Evolutionary conservation across 2,113 vertebrate species (phyloP).

Genomic region (Limnothrissa miodon): DNA sequence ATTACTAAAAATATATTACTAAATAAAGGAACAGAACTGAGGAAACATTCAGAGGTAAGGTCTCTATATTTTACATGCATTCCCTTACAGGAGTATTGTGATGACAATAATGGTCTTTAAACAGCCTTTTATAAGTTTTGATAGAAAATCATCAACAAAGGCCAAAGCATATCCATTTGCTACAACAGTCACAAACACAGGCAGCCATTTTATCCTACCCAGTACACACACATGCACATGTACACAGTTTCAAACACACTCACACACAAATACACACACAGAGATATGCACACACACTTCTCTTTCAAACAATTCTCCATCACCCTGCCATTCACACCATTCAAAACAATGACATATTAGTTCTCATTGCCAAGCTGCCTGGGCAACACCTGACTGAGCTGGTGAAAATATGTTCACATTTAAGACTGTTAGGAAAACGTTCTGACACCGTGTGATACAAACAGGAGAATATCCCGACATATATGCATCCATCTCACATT

Average conservation of each 20-base stretch:
- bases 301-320: not conserved
- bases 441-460: not conserved
- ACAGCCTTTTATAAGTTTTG: not conserved
- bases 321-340: not conserved
- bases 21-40: not conserved
- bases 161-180: not conserved
- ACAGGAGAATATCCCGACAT: not conserved
- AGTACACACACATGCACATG: not conserved
- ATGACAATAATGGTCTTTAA: slow-evolving; percentile 1
- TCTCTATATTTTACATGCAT: not conserved
- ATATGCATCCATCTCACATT: not conserved
- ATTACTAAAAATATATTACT: not conserved
- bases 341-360: slow-evolving; percentile 5
- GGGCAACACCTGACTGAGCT: not conserved
- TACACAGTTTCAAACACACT: not conserved
- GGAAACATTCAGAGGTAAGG: not conserved
- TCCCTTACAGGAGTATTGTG: not conserved
- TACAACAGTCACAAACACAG: not conserved
- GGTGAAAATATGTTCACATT: not conserved
- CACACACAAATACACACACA: not conserved
- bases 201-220: slow-evolving; percentile 2
- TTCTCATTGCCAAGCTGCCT: not conserved
- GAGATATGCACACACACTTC: not conserved
- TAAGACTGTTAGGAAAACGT: not conserved
- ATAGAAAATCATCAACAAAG: not conserved